These are phyloP conservation scores for Diabrotica virgifera DNA, from an alignment of 1,140 invertebrate genomes.

Conservation along the genomic window DNA sequence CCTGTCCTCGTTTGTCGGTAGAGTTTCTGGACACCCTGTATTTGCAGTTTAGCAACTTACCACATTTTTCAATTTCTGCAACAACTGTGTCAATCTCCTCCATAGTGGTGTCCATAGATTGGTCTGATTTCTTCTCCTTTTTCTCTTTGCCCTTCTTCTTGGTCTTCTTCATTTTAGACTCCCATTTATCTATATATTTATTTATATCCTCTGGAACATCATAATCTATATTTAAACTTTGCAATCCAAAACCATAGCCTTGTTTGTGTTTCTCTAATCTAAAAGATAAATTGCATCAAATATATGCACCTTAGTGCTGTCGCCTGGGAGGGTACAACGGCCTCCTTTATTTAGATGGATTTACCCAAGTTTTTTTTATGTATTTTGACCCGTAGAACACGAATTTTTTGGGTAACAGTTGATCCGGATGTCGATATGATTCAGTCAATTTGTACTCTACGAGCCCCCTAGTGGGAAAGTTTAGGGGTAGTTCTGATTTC, in stretches of 20 bases:
- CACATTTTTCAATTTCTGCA: slow-evolving; percentile 11
- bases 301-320: too few relatives aligned
- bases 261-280: slow-evolving; percentile 9
- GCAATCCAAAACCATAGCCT: slow-evolving; percentile 9
- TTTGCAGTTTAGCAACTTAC: background rate
- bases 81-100: background rate
- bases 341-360: too few relatives aligned
- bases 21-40: too few relatives aligned
- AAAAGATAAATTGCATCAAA: background rate
- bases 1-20: too few relatives aligned
- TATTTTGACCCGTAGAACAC: too few relatives aligned
- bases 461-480: too few relatives aligned
- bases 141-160: slow-evolving; percentile 28
- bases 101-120: background rate
- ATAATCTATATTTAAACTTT: slow-evolving; percentile 20
- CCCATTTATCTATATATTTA: slow-evolving; percentile 35
- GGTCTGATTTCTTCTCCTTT: slow-evolving; percentile 8
- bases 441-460: too few relatives aligned
- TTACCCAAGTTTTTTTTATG: too few relatives aligned
- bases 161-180: slow-evolving; percentile 31
- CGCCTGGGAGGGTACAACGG: too few relatives aligned
- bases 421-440: too few relatives aligned
- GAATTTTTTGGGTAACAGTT: too few relatives aligned
- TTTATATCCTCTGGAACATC: slow-evolving; percentile 21
- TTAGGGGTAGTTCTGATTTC: too few relatives aligned